Percentiles rank a stretch among this genome's conserved stretches.
Evolutionary conservation across 2,888 invertebrate genomes (phyloP).

Genomic region (Doris montereyensis): DNA sequence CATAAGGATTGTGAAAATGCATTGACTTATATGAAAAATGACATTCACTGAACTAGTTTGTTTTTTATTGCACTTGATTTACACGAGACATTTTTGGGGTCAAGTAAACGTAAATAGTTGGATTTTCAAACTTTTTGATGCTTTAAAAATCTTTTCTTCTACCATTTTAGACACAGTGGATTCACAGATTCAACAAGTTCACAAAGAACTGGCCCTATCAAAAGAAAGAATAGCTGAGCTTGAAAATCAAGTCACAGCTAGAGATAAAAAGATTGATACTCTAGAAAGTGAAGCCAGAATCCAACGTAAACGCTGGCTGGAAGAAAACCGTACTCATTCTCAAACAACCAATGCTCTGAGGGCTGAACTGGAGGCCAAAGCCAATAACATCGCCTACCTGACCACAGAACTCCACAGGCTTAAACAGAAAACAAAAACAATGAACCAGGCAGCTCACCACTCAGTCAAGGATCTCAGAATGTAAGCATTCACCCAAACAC

Average conservation of each 20-base stretch:
- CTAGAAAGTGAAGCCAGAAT: slow-evolving; percentile 57
- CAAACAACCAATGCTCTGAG: slow-evolving; percentile 53
- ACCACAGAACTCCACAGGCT: slow-evolving; percentile 64
- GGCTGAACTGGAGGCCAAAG: slow-evolving; percentile 65
- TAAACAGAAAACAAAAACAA: slow-evolving; percentile 47
- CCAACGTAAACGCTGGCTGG: slow-evolving; percentile 61
- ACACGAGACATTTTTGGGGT: no score
- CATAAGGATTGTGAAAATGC: no score
- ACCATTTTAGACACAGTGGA: slow-evolving; percentile 26
- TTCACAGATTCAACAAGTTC: slow-evolving; percentile 31
- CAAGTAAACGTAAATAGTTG: no score
- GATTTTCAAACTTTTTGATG: no score
- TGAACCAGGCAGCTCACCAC: background rate
- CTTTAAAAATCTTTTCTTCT: no score
- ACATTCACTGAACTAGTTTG: no score
- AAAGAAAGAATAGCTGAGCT: slow-evolving; percentile 27
- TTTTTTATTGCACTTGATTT: no score
- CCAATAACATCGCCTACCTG: slow-evolving; percentile 63
- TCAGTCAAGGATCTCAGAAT: background rate
- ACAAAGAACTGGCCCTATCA: slow-evolving; percentile 36
- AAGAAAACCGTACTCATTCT: slow-evolving; percentile 50
- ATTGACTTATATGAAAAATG: no score
- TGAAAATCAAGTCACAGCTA: slow-evolving; percentile 52
- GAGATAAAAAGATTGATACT: slow-evolving; percentile 54
- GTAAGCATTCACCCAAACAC: background rate